Percentiles rank a stretch among this genome's conserved stretches.
phyloP scores from a whole-genome alignment of 2,888 invertebrate species.

The Junonia oenone region DNA sequence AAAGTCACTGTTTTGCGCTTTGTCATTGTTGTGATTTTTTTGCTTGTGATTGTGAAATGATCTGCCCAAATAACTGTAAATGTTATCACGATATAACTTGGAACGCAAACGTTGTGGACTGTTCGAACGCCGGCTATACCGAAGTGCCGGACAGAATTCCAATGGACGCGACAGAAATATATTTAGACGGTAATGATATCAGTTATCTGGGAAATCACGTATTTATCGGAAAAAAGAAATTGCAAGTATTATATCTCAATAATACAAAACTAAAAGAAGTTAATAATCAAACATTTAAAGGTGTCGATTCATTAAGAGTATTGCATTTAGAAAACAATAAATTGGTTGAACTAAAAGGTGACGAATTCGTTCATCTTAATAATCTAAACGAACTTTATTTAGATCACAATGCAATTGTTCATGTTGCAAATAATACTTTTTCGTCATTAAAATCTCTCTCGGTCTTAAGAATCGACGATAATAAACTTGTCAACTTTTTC shows the following conservation, averaged over 20 bases:
- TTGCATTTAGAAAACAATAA: conserved; percentile 89
- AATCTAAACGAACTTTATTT: conserved; percentile 87
- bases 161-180: conserved; percentile 93
- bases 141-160: conserved; percentile 88
- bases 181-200: conserved; percentile 90
- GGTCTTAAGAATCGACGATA: conserved; percentile 86
- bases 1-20: conserved; percentile 90
- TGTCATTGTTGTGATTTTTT: conserved; percentile 95
- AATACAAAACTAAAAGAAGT: conserved; percentile 86
- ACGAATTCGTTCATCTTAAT: conserved; percentile 88
- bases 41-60: conserved; percentile 95
- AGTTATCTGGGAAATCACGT: conserved; percentile 89
- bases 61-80: conserved; percentile 90
- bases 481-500: conserved; percentile 86
- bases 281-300: conserved; percentile 90
- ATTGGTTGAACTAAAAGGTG: conserved; percentile 85
- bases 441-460: conserved; percentile 85
- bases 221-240: conserved; percentile 91
- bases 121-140: conserved; percentile 85
- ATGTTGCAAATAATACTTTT: conserved; percentile 89
- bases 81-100: conserved; percentile 93
- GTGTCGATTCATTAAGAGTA: conserved; percentile 84
- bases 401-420: conserved; percentile 87
- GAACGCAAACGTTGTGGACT: conserved; percentile 91
- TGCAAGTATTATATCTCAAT: conserved; percentile 87